These are phyloP conservation scores for Halocaridina rubra DNA, from an alignment of 2,888 invertebrate genomes.

Conservation along the genomic window DNA sequence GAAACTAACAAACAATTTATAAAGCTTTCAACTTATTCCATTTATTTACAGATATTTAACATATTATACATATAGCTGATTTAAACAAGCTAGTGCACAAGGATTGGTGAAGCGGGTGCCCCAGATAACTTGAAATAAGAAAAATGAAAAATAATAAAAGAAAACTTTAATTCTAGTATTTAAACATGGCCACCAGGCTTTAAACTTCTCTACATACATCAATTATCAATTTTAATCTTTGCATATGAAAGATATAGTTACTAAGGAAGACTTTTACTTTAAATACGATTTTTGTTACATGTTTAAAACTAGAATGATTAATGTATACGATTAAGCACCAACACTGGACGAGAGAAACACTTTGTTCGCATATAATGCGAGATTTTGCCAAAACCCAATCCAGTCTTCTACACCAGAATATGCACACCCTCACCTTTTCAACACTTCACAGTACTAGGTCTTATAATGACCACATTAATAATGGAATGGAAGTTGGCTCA, in stretches of 20 bases:
- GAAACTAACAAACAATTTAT: too few species aligned
- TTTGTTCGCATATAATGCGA: too few species aligned
- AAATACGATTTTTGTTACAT: too few species aligned
- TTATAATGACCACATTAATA: too few species aligned
- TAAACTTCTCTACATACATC: too few species aligned
- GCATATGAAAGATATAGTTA: too few species aligned
- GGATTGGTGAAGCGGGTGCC: constrained; percentile 47
- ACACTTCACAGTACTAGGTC: too few species aligned
- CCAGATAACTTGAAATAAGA: constrained; percentile 25
- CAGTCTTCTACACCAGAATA: too few species aligned
- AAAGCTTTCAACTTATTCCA: constrained; percentile 45
- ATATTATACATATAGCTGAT: constrained; percentile 54
- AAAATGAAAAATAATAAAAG: neutral
- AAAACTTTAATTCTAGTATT: neutral
- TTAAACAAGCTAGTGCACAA: constrained; percentile 54
- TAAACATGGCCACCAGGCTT: neutral
- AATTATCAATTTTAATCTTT: too few species aligned
- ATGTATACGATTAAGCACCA: neutral
- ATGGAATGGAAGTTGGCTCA: neutral
- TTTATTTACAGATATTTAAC: constrained; percentile 60
- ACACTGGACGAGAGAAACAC: too few species aligned
- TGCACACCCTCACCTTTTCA: neutral
- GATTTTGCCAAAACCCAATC: too few species aligned
- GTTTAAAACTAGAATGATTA: neutral
- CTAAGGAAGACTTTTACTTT: too few species aligned